Conservation (phyloP, 2,888 invertebrate genomes). For the Thyatira batis region DNA sequence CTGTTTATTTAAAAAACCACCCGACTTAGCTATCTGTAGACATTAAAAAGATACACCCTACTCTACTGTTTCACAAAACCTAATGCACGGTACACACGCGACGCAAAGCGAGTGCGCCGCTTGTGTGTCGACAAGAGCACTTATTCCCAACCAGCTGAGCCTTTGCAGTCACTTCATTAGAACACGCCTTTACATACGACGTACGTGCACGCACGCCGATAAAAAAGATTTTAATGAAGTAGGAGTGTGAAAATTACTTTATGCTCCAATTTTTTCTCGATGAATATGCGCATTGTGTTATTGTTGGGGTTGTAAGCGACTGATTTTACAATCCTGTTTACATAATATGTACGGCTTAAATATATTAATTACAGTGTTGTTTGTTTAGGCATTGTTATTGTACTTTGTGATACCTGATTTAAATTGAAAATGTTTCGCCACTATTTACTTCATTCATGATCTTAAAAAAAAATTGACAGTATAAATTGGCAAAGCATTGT, state of each 20-base stretch:
- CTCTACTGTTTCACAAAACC: neutral
- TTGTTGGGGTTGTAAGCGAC: neutral
- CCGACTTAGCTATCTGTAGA: neutral
- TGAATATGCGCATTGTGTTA: too few species aligned
- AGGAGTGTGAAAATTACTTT: neutral
- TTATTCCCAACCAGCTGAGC: constrained; percentile 7
- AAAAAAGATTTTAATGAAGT: constrained; percentile 3
- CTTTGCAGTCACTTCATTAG: constrained; percentile 13
- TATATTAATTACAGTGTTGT: too few species aligned
- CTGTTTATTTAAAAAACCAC: too few species aligned
- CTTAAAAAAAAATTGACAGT: too few species aligned
- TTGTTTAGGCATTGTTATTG: too few species aligned
- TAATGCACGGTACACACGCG: neutral
- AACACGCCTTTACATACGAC: constrained; percentile 6
- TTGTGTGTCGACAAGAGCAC: constrained; percentile 8
- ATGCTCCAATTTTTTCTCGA: neutral
- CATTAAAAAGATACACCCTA: neutral
- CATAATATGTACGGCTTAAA: too few species aligned
- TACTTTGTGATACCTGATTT: too few species aligned
- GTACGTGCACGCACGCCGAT: constrained; percentile 2
- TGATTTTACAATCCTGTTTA: too few species aligned
- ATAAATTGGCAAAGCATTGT: too few species aligned
- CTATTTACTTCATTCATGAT: too few species aligned
- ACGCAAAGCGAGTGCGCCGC: constrained; percentile 2
- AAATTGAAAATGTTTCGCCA: too few species aligned